Evolutionary conservation across 2,113 vertebrate species (phyloP).

Genomic region (Leucopternis melanops): DNA sequence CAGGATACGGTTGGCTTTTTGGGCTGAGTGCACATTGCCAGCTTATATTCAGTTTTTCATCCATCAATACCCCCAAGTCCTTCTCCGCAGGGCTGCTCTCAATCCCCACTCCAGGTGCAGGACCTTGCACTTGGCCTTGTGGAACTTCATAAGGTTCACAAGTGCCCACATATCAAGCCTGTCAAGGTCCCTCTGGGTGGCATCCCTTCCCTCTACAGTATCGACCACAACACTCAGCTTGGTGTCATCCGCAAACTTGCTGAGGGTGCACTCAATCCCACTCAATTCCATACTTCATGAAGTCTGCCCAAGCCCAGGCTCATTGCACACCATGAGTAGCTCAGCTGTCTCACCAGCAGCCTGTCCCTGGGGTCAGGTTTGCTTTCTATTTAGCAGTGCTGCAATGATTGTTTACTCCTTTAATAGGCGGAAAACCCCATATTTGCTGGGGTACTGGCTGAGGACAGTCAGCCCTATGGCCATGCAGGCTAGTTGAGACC

Average conservation of each 20-base stretch:
- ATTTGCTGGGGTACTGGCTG: not conserved
- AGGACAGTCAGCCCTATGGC: not conserved
- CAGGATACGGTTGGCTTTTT: not conserved
- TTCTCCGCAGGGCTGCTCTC: not conserved
- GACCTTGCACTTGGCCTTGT: not conserved
- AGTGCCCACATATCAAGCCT: fast-evolving
- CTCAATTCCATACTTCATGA: not conserved
- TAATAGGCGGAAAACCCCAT: not conserved
- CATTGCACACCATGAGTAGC: not conserved
- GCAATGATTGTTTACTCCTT: not conserved
- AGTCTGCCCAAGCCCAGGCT: not conserved
- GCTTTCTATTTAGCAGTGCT: not conserved
- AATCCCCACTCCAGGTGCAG: not conserved
- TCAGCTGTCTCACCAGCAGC: not conserved
- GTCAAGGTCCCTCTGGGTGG: not conserved
- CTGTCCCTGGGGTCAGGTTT: not conserved
- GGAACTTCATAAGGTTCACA: fast-evolving
- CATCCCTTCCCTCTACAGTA: not conserved
- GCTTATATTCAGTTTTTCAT: not conserved
- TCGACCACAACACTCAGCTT: not conserved
- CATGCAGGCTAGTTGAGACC: not conserved
- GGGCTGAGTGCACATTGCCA: fast-evolving
- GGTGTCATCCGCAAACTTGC: not conserved
- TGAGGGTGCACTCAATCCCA: not conserved
- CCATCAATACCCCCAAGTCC: not conserved